These are phyloP conservation scores for Elegia similella DNA, from an alignment of 2,888 invertebrate genomes.

Conservation along the genomic window DNA sequence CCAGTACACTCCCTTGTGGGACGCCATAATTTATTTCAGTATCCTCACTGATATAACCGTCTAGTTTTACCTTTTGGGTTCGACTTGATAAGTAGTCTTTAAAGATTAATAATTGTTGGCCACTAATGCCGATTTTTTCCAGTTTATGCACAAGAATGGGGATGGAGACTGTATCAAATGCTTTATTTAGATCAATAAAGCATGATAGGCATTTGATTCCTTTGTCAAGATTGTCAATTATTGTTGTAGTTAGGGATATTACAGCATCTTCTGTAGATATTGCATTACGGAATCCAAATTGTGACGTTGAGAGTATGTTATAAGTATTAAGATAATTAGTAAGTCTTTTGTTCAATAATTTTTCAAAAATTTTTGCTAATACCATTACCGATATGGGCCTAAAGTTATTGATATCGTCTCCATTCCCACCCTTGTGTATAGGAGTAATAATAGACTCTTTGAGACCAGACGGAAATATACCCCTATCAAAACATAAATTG, in stretches of 20 bases:
- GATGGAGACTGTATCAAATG: background rate
- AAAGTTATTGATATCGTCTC: background rate
- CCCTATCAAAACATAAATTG: constrained; percentile 20
- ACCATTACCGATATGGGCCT: background rate
- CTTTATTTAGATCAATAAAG: background rate
- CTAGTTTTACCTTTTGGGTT: background rate
- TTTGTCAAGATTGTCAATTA: background rate
- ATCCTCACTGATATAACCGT: background rate
- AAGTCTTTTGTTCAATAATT: background rate
- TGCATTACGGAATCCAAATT: background rate
- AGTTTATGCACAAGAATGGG: background rate
- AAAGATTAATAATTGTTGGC: background rate
- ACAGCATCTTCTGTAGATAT: background rate
- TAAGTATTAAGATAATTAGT: background rate
- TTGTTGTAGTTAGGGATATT: background rate
- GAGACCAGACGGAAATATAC: background rate
- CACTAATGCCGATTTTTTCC: background rate
- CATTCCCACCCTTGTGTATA: background rate
- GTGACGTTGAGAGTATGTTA: background rate
- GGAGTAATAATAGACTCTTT: constrained; percentile 20
- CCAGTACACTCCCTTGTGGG: background rate
- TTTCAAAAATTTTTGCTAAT: background rate
- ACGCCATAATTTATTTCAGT: background rate
- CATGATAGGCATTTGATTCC: background rate
- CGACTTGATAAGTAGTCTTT: background rate